A percentile compares a stretch with the other conserved stretches of the same genome.
These are phyloP conservation scores for Tetrax tetrax DNA, from an alignment of 2,113 vertebrate species.

Conservation along the genomic window DNA sequence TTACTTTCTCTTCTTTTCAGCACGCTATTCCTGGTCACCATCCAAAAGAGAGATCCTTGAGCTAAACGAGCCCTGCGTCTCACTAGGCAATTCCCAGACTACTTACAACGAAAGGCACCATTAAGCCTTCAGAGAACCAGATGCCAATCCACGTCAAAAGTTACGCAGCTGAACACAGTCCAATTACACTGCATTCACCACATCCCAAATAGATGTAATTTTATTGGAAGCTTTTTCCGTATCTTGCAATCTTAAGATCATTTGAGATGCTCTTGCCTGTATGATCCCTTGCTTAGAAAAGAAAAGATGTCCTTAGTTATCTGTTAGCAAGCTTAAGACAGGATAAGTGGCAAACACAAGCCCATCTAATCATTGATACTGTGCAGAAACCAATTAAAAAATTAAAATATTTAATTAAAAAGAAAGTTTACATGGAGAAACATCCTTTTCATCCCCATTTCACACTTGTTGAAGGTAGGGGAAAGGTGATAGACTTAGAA, in stretches of 20 bases:
- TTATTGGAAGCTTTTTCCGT: neutral
- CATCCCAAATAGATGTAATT: neutral
- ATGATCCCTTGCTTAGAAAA: neutral
- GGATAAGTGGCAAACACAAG: neutral
- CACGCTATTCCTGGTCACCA: neutral
- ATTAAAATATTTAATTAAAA: neutral
- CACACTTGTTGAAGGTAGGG: neutral
- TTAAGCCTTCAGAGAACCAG: slow-evolving; percentile 31
- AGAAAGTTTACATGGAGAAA: neutral
- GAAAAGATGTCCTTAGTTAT: neutral
- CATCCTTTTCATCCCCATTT: neutral
- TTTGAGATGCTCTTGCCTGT: neutral
- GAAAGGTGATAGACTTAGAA: neutral
- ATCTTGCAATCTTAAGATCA: neutral
- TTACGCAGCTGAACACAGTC: neutral
- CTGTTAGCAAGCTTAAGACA: neutral
- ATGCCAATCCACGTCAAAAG: slow-evolving; percentile 7
- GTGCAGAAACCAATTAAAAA: neutral
- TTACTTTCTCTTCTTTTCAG: neutral
- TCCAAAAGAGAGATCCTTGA: slow-evolving; percentile 16
- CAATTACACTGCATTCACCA: neutral
- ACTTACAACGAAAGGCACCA: slow-evolving; percentile 43
- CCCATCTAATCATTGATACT: neutral
- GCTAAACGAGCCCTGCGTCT: slow-evolving; percentile 1
- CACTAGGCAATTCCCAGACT: slow-evolving; percentile 25